Percentiles rank a stretch among this genome's conserved stretches.
Evolutionary conservation across 2,888 invertebrate species (phyloP).

Genomic region (Antitype chi): DNA sequence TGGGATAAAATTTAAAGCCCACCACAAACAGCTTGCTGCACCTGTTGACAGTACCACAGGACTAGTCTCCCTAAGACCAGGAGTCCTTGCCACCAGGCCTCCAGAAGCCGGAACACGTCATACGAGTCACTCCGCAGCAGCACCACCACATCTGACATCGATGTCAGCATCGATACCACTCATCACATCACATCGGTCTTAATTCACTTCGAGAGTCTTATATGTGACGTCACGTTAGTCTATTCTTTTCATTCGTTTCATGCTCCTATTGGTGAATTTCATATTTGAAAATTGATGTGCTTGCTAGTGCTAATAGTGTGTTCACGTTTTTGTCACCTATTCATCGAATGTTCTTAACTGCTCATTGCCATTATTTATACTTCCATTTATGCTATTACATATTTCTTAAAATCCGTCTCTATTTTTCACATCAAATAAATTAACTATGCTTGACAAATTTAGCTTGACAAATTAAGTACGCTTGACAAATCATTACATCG

Average conservation of each 20-base stretch:
- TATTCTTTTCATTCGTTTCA: slow-evolving; percentile 16
- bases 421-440: slow-evolving; percentile 21
- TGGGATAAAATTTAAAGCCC: slow-evolving; percentile 11
- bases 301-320: slow-evolving; percentile 27
- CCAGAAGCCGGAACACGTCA: slow-evolving; percentile 86
- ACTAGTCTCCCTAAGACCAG: slow-evolving; percentile 87
- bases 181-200: slow-evolving; percentile 46
- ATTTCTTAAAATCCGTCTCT: slow-evolving; percentile 4
- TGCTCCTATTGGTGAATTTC: slow-evolving; percentile 9
- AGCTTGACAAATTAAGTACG: neutral
- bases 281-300: neutral
- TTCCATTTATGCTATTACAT: neutral
- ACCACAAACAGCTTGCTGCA: slow-evolving; percentile 80
- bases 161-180: slow-evolving; percentile 72
- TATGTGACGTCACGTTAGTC: neutral
- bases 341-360: neutral
- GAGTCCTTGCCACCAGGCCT: slow-evolving; percentile 89
- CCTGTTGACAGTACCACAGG: slow-evolving; percentile 81
- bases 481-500: slow-evolving; percentile 9
- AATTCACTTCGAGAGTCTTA: slow-evolving; percentile 29
- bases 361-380: neutral
- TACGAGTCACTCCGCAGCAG: slow-evolving; percentile 85
- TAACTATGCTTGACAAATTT: slow-evolving; percentile 2
- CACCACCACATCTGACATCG: slow-evolving; percentile 78
- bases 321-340: slow-evolving; percentile 14